Base-by-base conservation (phyloP, 2,888 invertebrate genomes). In the Hydrotaea diabolus region DNA sequence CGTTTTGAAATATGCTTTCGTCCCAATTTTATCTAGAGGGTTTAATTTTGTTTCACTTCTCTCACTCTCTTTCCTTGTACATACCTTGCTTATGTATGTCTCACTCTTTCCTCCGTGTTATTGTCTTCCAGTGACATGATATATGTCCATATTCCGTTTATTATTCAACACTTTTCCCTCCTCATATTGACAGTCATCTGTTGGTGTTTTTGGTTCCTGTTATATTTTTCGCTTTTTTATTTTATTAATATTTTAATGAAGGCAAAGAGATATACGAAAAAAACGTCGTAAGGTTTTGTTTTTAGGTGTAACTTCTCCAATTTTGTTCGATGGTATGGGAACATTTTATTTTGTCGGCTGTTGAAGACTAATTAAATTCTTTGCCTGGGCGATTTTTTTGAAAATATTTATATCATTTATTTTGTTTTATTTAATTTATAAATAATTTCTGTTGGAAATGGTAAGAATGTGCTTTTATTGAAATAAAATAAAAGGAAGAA, bases 1-100 rank as follows among this genome's bases (percentile, higher is more conserved):
- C 64, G 36, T 59, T 79, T 76, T 66, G 55, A 49, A 75, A 72
- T 62, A 73, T 69, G n/a, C 49, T 43, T 77, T 21, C 5, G 39
- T 79, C 31, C 62, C 64, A 55, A 84, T 75, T 81, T 77, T 66
- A 79, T 72, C 73, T 76, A 82, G 82, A 80, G 82, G 81, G 83
- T 85, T 86, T 85, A 73, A 73, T 80, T 84, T 81, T 71, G 81
- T 75, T 80, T 82, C 59, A 11, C 36, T 66, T 36, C 19, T 13
- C 7, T 62, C 31, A 26, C 71, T 9, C 13, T 17, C 7, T 64
- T 49, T 78, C n/a, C n/a, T n/a, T n/a, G n/a, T n/a, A n/a, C n/a
- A n/a, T n/a, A n/a, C n/a, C n/a, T 69, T 21, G 0, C 72, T 9
- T 11, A 5, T 64, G 3, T 36, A 31, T 31, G 3, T n/a, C 3